Evolutionary conservation across 2,113 vertebrate species (phyloP).

Genomic region (Seriola dumerili): DNA sequence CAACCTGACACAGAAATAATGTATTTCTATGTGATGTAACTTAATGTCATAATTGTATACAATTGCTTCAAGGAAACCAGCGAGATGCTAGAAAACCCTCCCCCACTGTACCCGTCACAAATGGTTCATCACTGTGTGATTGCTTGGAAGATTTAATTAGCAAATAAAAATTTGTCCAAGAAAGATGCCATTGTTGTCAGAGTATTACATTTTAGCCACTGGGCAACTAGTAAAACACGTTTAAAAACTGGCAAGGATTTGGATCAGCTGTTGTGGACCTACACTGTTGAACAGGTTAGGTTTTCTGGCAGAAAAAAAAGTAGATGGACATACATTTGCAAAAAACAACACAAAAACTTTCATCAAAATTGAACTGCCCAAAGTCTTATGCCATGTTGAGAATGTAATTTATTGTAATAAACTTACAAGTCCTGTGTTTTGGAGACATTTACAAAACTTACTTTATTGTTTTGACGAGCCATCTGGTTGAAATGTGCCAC

Average conservation of each 20-base stretch:
- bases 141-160: conserved; percentile 53
- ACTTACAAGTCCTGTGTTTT: conserved; percentile 24
- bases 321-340: not conserved
- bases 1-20: conserved; percentile 39
- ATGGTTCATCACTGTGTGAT: conserved; percentile 43
- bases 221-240: conserved; percentile 74
- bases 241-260: conserved; percentile 65
- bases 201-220: conserved; percentile 77
- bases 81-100: conserved; percentile 50
- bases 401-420: conserved; percentile 9
- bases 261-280: conserved; percentile 71
- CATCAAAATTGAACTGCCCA: not conserved
- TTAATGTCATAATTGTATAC: conserved; percentile 37
- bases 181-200: conserved; percentile 66
- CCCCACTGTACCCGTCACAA: conserved; percentile 43
- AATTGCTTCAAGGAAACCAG: conserved; percentile 34
- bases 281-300: conserved; percentile 65
- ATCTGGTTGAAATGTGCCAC: conserved; percentile 65
- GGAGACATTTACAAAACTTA: conserved; percentile 44
- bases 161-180: conserved; percentile 59
- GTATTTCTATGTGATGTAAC: conserved; percentile 5
- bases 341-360: conserved; percentile 31
- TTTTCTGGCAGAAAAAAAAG: conserved; percentile 50
- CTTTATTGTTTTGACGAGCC: conserved; percentile 45
- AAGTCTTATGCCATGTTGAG: conserved; percentile 10